Evolutionary conservation across 2,888 invertebrate species (phyloP).

Genomic region (Phlogophora meticulosa): DNA sequence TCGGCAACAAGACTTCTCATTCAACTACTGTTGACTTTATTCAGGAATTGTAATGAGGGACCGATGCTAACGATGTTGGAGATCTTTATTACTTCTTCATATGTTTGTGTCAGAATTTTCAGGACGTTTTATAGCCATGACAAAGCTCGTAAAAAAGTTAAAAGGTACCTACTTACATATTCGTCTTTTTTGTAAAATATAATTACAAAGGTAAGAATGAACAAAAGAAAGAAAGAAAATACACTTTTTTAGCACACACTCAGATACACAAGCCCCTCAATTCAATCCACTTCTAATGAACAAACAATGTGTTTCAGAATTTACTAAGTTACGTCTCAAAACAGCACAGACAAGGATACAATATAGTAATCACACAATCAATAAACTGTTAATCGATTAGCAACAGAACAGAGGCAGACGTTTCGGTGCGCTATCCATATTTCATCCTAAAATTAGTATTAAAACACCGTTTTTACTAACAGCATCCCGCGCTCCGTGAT

Average conservation of each 20-base stretch:
- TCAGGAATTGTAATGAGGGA: conserved; percentile 37
- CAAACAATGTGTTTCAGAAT: too few species aligned
- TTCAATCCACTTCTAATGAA: too few species aligned
- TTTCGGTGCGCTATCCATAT: conserved; percentile 13
- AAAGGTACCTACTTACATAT: too few species aligned
- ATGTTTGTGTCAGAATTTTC: neutral
- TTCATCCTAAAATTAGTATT: conserved; percentile 42
- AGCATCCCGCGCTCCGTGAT: conserved; percentile 45
- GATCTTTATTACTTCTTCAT: conserved; percentile 1
- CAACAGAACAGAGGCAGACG: conserved; percentile 4
- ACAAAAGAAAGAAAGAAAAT: too few species aligned
- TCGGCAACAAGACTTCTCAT: conserved; percentile 41
- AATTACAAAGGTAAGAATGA: too few species aligned
- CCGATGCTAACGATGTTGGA: conserved; percentile 9
- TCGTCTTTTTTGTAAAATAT: too few species aligned
- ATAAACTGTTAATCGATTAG: conserved; percentile 8
- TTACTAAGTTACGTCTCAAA: too few species aligned
- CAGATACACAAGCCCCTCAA: too few species aligned
- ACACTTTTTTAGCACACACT: too few species aligned
- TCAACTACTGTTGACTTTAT: conserved; percentile 42
- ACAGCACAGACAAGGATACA: neutral
- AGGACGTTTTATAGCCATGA: neutral
- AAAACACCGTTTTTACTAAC: conserved; percentile 32
- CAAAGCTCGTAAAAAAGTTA: too few species aligned
- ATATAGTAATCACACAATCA: neutral